A percentile compares a stretch with the other conserved stretches of the same genome.
These are phyloP conservation scores for Bos taurus DNA, from an alignment of 2,113 vertebrate genomes.

Conservation along the genomic window DNA sequence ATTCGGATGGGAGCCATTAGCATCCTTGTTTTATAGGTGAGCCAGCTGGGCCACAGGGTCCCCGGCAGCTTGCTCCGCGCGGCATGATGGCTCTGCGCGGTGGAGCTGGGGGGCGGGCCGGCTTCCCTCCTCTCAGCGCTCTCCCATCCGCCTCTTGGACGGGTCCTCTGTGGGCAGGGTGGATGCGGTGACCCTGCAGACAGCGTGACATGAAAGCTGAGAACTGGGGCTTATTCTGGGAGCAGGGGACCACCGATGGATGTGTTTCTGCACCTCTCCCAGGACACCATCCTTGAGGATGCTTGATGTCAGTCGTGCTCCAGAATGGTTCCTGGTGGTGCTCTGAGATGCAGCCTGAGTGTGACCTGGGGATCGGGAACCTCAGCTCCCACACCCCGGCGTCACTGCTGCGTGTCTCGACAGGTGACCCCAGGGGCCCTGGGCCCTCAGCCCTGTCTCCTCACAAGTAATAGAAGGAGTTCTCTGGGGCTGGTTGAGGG, in stretches of 20 bases:
- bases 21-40: neutral
- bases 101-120: too few relatives aligned
- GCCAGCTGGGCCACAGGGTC: neutral
- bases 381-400: fast-evolving
- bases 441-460: neutral
- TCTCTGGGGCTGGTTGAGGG: neutral
- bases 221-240: neutral
- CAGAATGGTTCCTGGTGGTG: neutral
- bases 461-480: fast-evolving
- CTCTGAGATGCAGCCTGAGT: fast-evolving
- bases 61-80: fast-evolving
- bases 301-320: neutral
- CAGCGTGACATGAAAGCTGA: fast-evolving
- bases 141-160: fast-evolving
- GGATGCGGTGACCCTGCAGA: fast-evolving
- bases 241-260: fast-evolving
- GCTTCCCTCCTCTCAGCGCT: fast-evolving
- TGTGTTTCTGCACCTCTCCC: fast-evolving
- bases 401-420: fast-evolving
- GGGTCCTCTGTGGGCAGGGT: fast-evolving
- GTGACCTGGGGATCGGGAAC: neutral
- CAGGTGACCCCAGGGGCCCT: neutral
- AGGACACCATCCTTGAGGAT: fast-evolving
- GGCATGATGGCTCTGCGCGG: neutral
- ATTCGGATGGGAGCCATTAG: fast-evolving